Evolutionary conservation across 2,113 vertebrate species (phyloP).

Genomic region (Brienomyrus brachyistius): DNA sequence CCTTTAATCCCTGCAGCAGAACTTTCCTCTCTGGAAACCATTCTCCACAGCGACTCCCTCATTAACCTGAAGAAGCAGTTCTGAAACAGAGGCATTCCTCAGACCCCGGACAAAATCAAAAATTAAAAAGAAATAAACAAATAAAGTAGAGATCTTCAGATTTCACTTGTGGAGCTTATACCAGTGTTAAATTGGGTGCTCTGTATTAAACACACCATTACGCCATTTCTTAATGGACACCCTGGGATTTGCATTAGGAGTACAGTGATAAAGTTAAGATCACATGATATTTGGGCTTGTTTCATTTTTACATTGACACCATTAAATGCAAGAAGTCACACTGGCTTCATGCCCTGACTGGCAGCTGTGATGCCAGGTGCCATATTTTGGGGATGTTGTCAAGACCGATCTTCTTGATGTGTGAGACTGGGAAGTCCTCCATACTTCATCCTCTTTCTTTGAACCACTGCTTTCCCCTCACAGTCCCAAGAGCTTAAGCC

Average conservation of each 20-base stretch:
- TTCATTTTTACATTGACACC: slow-evolving; percentile 16
- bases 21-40: background rate
- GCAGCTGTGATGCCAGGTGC: background rate
- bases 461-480: background rate
- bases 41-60: background rate
- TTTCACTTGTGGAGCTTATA: background rate
- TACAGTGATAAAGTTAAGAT: slow-evolving; percentile 8
- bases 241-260: background rate
- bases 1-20: background rate
- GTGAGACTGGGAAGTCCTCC: background rate
- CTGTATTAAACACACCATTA: background rate
- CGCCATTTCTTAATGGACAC: background rate
- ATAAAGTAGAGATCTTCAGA: background rate
- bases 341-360: background rate
- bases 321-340: slow-evolving; percentile 15
- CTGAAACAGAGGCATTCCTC: background rate
- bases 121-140: background rate
- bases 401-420: background rate
- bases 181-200: background rate
- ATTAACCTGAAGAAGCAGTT: slow-evolving; percentile 2
- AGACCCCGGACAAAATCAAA: background rate
- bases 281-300: slow-evolving; percentile 17
- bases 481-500: background rate
- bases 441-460: background rate
- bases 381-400: background rate